Evolutionary conservation across 2,888 invertebrate species (phyloP), one percentile per base, ranked within the genome.

Genomic region (Cataglyphis altisquamis): DNA sequence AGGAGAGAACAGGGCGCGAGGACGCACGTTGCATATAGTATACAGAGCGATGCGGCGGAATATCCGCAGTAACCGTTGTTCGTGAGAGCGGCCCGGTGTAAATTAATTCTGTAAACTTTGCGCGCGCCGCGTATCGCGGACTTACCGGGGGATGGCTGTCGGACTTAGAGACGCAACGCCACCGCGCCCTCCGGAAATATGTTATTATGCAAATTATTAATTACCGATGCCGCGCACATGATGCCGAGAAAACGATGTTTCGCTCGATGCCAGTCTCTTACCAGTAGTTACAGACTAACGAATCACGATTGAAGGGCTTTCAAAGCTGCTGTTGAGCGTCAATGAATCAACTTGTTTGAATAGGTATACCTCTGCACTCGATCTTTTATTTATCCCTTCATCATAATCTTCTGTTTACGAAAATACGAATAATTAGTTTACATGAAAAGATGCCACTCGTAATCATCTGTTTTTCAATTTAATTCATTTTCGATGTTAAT

Each of bases 71-170:
- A 52, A 64, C 73, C 32, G 64, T 70, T 81, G 68, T 84, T 74
- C 78, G 78, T 87, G 67, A 87, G 57, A 87, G 57, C 87, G 70
- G 55, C 74, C 48, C 78, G 68, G 57, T 80, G 70, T 82, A 72
- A 78, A 80, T 84, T 87, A 82, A 84, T 87, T 77, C 77, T 68
- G 77, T 41, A 77, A 77, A 77, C 77, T 77, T 87, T 82, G 57
- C 84, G 41, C 52, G 52, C 83, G 84, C 67, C 74, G 63, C 74
- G 63, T 75, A 84, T 62, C 29, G 73, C 52, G 36, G 66, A 75
- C 66, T 64, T 64, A 64, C 57, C 52, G 52, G n/a, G 1, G 52
- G 36, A 21, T 29, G 45, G 21, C 29, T 67, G 68, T 77, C 67
- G 55, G 77, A 77, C 77, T 77, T 77, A 21, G 21, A 25, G 6